Base-by-base conservation (phyloP, 2,888 invertebrate species). In the Physocephala rufipes region DNA sequence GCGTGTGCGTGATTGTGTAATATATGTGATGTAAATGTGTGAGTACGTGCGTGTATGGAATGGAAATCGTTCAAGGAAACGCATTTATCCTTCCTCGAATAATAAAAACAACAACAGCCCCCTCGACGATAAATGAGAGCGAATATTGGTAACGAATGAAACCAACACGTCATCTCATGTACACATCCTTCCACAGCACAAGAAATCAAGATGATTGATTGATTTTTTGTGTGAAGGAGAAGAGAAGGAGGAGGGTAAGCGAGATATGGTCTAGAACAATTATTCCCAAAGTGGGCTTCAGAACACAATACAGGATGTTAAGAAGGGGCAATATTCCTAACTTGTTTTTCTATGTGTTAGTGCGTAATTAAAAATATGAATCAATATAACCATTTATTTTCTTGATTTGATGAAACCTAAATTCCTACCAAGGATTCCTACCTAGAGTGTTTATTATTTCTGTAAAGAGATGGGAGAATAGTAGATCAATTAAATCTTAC, bases 161-260 rank as follows among this genome's bases (percentile, higher is more conserved):
- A 53, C 4, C 26, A 58, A 58, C n/a, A 28, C 67, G 65, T 58
- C 53, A 30, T 72, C 67, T n/a, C n/a, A n/a, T n/a, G n/a, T n/a
- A n/a, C 70, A 64, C 69, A 69, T 65, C 59, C 70, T 73, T 81
- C 81, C 80, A 80, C 81, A 80, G 78, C 81, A 80, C 78, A 79
- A 80, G 79, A 80, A 61, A 24, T 58, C 58, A 47, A 15, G 19
- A 7, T 36, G 36, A 36, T 36, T 36, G 36, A 7, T 36, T 9
- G 9, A 36, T 36, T 9, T 36, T n/a, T n/a, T n/a, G n/a, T n/a
- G n/a, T n/a, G n/a, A n/a, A n/a, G n/a, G n/a, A n/a, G n/a, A n/a
- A n/a, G n/a, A n/a, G n/a, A n/a, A n/a, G 9, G 36, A 9, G 9
- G 36, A 19, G 30, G 15, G 26, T 61, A 30, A 43, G 36, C 36